Conservation (phyloP, 2,888 invertebrate genomes). For the Agrochola lota region DNA sequence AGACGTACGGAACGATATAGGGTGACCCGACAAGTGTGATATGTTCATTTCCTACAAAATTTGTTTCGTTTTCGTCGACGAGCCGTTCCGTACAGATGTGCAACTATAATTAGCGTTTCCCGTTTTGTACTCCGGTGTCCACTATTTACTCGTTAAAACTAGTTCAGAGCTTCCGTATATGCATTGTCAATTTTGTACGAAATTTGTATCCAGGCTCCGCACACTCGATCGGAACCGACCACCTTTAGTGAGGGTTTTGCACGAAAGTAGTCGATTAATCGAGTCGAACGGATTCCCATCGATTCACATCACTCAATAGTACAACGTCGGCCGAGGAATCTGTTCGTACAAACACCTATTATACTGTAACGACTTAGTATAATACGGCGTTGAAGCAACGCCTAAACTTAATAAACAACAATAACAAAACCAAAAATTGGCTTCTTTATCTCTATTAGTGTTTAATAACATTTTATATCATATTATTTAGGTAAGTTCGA, state of each 20-base stretch:
- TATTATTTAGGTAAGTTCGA: conserved; percentile 82
- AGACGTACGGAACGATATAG: conserved; percentile 12
- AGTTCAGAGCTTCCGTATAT: conserved; percentile 66
- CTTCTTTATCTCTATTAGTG: conserved; percentile 85
- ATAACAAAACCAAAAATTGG: conserved; percentile 88
- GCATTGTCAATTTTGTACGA: conserved; percentile 70
- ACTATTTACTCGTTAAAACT: conserved; percentile 53
- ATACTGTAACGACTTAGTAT: conserved; percentile 71
- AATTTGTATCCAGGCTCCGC: conserved; percentile 62
- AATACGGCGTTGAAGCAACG: conserved; percentile 80
- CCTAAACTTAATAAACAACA: conserved; percentile 73
- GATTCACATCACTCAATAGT: conserved; percentile 48
- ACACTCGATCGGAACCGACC: conserved; percentile 55
- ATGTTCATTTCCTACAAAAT: conserved; percentile 34
- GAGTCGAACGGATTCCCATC: conserved; percentile 44
- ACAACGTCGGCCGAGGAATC: conserved; percentile 58
- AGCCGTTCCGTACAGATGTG: conserved; percentile 36
- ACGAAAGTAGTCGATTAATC: conserved; percentile 56
- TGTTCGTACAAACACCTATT: conserved; percentile 61
- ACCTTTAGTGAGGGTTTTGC: conserved; percentile 49
- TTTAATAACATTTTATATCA: conserved; percentile 87
- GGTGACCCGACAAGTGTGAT: conserved; percentile 34
- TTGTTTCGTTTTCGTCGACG: conserved; percentile 27
- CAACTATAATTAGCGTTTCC: conserved; percentile 28
- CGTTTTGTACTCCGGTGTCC: conserved; percentile 42